phyloP scores from a whole-genome alignment of 2,888 invertebrate genomes.

The Tetropium fuscum region DNA sequence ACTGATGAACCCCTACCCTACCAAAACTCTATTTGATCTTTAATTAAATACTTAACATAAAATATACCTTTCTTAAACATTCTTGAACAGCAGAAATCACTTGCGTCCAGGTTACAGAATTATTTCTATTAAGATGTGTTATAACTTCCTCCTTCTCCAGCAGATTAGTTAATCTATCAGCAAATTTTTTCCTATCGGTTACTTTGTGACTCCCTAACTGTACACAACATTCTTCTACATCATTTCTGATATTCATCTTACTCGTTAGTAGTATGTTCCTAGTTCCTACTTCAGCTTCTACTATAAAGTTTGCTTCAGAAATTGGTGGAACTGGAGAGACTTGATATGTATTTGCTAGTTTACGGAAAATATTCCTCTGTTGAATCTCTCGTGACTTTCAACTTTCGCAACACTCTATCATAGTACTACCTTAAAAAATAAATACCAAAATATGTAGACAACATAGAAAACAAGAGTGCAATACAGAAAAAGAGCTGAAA shows the following conservation, averaged over 20 bases:
- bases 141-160: conserved; percentile 36
- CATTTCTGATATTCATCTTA: conserved; percentile 26
- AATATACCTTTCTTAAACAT: conserved; percentile 47
- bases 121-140: conserved; percentile 27
- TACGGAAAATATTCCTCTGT: too few relatives aligned
- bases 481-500: too few relatives aligned
- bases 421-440: too few relatives aligned
- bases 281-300: too few relatives aligned
- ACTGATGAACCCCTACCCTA: conserved; percentile 43
- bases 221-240: conserved; percentile 29
- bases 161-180: conserved; percentile 38
- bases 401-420: too few relatives aligned
- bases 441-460: too few relatives aligned
- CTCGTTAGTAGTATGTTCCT: too few relatives aligned
- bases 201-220: conserved; percentile 33
- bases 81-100: conserved; percentile 41
- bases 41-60: conserved; percentile 32
- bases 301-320: too few relatives aligned
- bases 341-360: too few relatives aligned
- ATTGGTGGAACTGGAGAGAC: too few relatives aligned
- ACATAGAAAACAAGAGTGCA: too few relatives aligned
- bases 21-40: conserved; percentile 42
- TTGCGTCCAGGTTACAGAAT: conserved; percentile 39
- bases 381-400: too few relatives aligned
- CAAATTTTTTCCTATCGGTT: conserved; percentile 43